phyloP scores from a whole-genome alignment of 2,888 invertebrate species.

The Formica aserva region DNA sequence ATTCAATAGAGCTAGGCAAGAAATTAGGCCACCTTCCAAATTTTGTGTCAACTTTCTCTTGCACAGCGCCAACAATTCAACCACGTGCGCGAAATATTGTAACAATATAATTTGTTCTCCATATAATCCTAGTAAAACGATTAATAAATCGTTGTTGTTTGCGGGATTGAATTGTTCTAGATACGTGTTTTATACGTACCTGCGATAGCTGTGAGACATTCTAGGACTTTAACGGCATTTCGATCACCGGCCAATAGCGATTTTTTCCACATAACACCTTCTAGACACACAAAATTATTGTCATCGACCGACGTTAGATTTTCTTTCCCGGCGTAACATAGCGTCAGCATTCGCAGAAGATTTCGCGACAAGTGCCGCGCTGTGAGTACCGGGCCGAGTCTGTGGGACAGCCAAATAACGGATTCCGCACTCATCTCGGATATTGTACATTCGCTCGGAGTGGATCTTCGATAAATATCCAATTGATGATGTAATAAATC shows the following conservation, averaged over 20 bases:
- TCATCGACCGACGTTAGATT: slow-evolving; percentile 88
- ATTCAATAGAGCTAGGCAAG: slow-evolving; percentile 93
- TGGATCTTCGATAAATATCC: slow-evolving; percentile 69
- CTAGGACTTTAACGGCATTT: slow-evolving; percentile 94
- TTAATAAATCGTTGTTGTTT: slow-evolving; percentile 30
- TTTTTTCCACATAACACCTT: slow-evolving; percentile 89
- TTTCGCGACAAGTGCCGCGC: slow-evolving; percentile 96
- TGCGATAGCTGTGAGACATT: slow-evolving; percentile 95
- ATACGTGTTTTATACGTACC: slow-evolving; percentile 85
- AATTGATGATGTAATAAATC: slow-evolving; percentile 45
- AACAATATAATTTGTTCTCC: slow-evolving; percentile 95
- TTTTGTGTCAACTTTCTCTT: slow-evolving; percentile 93
- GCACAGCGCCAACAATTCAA: slow-evolving; percentile 93
- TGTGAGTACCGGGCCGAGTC: slow-evolving; percentile 97
- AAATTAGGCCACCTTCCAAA: slow-evolving; percentile 95
- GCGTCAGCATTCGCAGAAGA: slow-evolving; percentile 95
- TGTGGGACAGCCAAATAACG: slow-evolving; percentile 96
- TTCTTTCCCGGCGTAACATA: slow-evolving; percentile 96
- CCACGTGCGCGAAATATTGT: slow-evolving; percentile 96
- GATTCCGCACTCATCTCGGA: slow-evolving; percentile 96
- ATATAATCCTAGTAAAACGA: slow-evolving; percentile 89
- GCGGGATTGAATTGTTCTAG: background rate
- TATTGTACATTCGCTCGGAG: slow-evolving; percentile 87
- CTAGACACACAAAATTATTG: slow-evolving; percentile 83
- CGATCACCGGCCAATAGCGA: slow-evolving; percentile 91